Evolutionary conservation across 2,113 vertebrate species (phyloP).

Genomic region (Oncorhynchus tshawytscha): DNA sequence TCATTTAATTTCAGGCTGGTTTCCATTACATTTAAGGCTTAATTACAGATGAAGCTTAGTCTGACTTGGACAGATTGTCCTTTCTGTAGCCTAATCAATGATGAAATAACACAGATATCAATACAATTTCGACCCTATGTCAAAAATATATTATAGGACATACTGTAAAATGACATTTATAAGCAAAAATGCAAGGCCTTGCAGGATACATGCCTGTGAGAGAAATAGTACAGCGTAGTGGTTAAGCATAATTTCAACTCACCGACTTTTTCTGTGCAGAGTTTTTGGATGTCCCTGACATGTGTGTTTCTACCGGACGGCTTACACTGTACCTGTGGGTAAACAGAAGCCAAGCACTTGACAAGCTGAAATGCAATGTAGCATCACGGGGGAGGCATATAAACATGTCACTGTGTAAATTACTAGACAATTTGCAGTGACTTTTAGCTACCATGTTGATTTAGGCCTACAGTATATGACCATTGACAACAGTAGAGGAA

Average conservation of each 20-base stretch:
- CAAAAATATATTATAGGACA: neutral
- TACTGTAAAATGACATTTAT: neutral
- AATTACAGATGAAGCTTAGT: no score
- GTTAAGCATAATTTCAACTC: conserved; percentile 18
- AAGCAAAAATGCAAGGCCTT: neutral
- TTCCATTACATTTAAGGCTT: no score
- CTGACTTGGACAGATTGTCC: no score
- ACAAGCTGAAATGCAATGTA: neutral
- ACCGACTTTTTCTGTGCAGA: conserved; percentile 84
- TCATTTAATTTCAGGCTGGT: neutral
- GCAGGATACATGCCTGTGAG: neutral
- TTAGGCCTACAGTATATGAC: neutral
- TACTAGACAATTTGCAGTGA: neutral
- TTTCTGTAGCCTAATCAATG: no score
- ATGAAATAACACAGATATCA: no score
- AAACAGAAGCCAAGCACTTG: conserved; percentile 1
- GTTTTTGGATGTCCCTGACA: conserved; percentile 82
- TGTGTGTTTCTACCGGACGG: conserved; percentile 88
- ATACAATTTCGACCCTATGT: neutral
- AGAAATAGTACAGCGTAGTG: no score
- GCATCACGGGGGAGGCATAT: neutral
- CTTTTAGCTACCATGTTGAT: neutral
- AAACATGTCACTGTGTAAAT: neutral
- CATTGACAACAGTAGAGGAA: neutral
- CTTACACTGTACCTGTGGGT: conserved; percentile 86